These are phyloP conservation scores for Aldabrachelys gigantea DNA, from an alignment of 2,113 vertebrate genomes.

Conservation along the genomic window DNA sequence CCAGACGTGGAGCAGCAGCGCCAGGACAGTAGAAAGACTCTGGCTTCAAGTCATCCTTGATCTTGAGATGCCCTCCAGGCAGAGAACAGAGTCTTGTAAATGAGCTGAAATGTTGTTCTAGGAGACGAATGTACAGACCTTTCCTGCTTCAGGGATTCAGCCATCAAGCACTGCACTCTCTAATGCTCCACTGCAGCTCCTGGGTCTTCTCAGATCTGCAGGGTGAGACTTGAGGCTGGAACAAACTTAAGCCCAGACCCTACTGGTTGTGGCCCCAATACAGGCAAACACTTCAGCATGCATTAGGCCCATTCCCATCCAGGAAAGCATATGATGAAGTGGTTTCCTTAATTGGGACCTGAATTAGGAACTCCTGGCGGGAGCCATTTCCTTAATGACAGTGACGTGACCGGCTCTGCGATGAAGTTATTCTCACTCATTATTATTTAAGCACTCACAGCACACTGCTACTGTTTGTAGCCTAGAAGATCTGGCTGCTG, in stretches of 20 bases:
- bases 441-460: not conserved
- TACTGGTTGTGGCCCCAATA: not conserved
- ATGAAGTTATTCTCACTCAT: not conserved
- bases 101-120: not conserved
- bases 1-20: rapidly evolving
- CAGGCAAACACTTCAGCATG: not conserved
- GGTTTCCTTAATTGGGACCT: not conserved
- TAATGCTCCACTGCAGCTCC: too few species aligned
- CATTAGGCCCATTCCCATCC: not conserved
- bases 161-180: not conserved
- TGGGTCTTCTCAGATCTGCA: not conserved
- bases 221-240: not conserved
- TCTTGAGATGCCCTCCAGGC: not conserved
- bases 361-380: not conserved
- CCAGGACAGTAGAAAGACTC: not conserved
- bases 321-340: not conserved
- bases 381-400: not conserved
- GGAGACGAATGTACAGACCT: not conserved
- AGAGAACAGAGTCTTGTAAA: not conserved
- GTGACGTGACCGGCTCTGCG: not conserved
- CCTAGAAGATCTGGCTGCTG: too few species aligned
- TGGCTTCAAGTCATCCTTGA: not conserved
- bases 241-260: not conserved
- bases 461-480: not conserved
- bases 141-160: not conserved